phyloP scores from a whole-genome alignment of 2,797 vertebrate species.

The Nannoperca obscura region DNA sequence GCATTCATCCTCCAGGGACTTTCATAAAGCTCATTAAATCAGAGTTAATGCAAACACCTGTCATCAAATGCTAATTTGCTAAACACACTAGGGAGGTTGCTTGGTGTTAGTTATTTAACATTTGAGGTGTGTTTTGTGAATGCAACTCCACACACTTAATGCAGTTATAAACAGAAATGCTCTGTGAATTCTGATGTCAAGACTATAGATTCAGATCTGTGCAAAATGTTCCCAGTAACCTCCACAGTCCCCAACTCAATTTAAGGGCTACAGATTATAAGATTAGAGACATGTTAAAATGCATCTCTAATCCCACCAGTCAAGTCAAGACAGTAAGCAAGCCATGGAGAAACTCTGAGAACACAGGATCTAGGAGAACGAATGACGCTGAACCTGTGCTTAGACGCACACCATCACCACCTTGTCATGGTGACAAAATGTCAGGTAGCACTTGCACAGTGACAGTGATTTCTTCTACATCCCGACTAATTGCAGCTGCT shows the following conservation, averaged over 20 bases:
- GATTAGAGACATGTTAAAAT: conserved; percentile 73
- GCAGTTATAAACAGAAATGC: conserved; percentile 14
- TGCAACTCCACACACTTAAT: conserved; percentile 4
- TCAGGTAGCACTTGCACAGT: conserved; percentile 16
- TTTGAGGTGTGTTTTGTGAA: conserved; percentile 39
- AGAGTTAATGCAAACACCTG: conserved; percentile 76
- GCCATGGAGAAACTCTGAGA: conserved; percentile 22
- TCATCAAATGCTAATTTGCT: conserved; percentile 74
- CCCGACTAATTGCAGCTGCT: conserved; percentile 26
- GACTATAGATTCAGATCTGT: conserved; percentile 36
- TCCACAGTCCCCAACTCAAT: conserved; percentile 24
- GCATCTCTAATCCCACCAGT: conserved; percentile 68
- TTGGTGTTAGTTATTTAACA: conserved; percentile 59
- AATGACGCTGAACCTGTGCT: conserved; percentile 19
- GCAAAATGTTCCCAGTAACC: conserved; percentile 55
- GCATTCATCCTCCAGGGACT: conserved; percentile 66
- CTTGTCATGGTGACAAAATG: conserved; percentile 16
- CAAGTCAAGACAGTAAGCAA: conserved; percentile 58
- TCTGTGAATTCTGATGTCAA: conserved; percentile 27
- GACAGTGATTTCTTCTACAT: conserved; percentile 4
- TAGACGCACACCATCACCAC: conserved; percentile 13
- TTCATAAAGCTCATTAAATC: conserved; percentile 70
- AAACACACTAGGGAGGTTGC: conserved; percentile 52
- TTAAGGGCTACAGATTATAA: conserved; percentile 64
- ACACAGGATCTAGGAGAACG: conserved; percentile 19